A percentile compares a stretch with the other conserved stretches of the same genome.
phyloP scores from a whole-genome alignment of 92 coral and sea anemone genomes.

The Parazoanthus atlanticus region DNA sequence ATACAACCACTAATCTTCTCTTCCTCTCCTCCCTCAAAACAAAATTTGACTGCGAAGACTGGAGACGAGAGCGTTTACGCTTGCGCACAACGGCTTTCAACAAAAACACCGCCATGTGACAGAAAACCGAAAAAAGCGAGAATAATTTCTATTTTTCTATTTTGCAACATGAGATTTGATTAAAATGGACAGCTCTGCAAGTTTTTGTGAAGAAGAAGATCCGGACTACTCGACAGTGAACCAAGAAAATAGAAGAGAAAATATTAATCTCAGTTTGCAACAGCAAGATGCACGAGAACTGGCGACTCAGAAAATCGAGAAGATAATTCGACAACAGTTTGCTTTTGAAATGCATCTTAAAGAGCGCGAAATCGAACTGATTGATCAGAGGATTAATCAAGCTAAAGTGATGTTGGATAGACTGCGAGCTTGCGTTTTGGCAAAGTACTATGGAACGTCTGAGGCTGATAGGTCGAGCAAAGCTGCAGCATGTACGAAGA shows the following conservation, averaged over 20 bases:
- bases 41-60: neutral
- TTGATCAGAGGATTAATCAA: constrained; percentile 79
- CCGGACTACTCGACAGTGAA: constrained; percentile 80
- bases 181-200: constrained; percentile 16
- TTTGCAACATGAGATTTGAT: neutral
- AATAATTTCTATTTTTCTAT: neutral
- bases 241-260: constrained; percentile 57
- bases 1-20: neutral
- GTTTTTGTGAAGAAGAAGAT: constrained; percentile 63
- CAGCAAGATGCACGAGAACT: constrained; percentile 95
- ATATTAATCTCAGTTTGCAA: constrained; percentile 62
- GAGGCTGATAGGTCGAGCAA: constrained; percentile 7
- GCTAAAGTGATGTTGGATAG: constrained; percentile 79
- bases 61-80: constrained; percentile 3
- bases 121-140: neutral
- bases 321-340: constrained; percentile 88
- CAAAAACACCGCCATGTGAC: neutral
- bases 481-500: constrained; percentile 29
- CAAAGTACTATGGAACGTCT: constrained; percentile 89
- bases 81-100: neutral
- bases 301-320: constrained; percentile 74
- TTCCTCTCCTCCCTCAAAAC: neutral
- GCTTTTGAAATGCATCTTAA: constrained; percentile 85
- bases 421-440: constrained; percentile 91
- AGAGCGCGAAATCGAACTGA: constrained; percentile 83